These are phyloP conservation scores for Agrochola lychnidis DNA, from an alignment of 2,888 invertebrate genomes.

Conservation along the genomic window DNA sequence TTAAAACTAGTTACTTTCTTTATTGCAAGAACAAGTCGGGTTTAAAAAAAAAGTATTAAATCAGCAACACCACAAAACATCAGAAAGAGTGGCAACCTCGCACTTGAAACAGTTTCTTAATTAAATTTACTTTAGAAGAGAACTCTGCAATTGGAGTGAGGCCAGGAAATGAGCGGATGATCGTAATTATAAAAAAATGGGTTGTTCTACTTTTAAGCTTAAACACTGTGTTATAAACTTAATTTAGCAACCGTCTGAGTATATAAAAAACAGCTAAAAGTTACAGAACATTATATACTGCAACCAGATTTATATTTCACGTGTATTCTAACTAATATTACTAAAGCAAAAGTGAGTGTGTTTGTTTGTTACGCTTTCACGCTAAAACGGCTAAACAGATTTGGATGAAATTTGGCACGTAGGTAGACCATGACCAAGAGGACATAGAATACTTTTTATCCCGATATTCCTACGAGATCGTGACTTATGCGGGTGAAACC, in stretches of 20 bases:
- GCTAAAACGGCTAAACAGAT: no score
- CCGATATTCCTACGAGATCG: no score
- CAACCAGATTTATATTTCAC: neutral
- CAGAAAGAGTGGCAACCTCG: constrained; percentile 43
- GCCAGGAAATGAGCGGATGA: constrained; percentile 54
- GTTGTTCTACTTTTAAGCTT: constrained; percentile 15
- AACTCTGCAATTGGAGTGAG: constrained; percentile 47
- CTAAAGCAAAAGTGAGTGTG: no score
- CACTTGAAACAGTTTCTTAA: constrained; percentile 64
- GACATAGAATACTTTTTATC: no score
- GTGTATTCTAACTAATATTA: no score
- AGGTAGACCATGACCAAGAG: no score
- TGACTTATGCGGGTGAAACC: no score
- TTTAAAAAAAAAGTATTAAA: constrained; percentile 32
- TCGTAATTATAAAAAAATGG: constrained; percentile 8
- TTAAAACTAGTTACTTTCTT: constrained; percentile 19
- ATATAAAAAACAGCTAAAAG: constrained; percentile 17
- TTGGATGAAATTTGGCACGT: no score
- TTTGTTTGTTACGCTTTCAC: no score
- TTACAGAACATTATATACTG: constrained; percentile 14
- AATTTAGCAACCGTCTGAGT: constrained; percentile 26
- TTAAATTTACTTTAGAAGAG: constrained; percentile 63
- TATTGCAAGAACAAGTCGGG: neutral
- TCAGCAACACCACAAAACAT: constrained; percentile 54
- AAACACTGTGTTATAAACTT: constrained; percentile 15